A percentile compares a stretch with the other conserved stretches of the same genome.
Evolutionary conservation across 2,797 vertebrate species (phyloP).

Genomic region (Scleropages formosus): DNA sequence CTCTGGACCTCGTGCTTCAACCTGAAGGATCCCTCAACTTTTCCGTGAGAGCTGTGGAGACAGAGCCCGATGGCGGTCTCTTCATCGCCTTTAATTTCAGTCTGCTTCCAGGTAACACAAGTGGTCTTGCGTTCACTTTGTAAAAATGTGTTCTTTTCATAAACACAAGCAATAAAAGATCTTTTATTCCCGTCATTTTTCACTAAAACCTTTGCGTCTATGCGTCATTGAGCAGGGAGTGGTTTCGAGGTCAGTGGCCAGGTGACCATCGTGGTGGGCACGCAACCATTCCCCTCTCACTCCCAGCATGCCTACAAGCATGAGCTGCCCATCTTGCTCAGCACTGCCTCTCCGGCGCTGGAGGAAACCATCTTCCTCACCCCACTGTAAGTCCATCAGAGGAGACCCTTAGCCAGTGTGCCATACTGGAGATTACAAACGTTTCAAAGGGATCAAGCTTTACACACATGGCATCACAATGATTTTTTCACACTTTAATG

Average conservation of each 20-base stretch:
- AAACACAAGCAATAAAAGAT: not conserved
- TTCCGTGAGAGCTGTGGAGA: conserved; percentile 54
- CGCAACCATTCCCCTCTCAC: conserved; percentile 41
- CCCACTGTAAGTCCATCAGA: conserved; percentile 61
- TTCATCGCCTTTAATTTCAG: conserved; percentile 68
- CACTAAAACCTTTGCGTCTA: not conserved
- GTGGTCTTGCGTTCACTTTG: not conserved
- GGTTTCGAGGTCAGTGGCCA: conserved; percentile 47
- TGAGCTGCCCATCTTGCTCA: conserved; percentile 52
- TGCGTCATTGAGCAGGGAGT: conserved; percentile 44
- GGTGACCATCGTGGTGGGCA: conserved; percentile 52
- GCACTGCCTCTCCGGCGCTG: conserved; percentile 31
- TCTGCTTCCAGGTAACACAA: conserved; percentile 59
- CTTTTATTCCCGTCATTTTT: too few species aligned
- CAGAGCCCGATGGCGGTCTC: conserved; percentile 60
- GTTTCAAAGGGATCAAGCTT: too few species aligned
- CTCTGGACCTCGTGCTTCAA: conserved; percentile 43
- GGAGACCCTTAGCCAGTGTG: too few species aligned
- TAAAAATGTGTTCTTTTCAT: not conserved
- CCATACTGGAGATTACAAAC: too few species aligned
- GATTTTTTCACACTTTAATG: too few species aligned
- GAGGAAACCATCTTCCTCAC: conserved; percentile 69
- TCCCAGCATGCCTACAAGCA: conserved; percentile 48
- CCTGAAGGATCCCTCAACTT: conserved; percentile 56
- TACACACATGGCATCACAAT: too few species aligned